Base-by-base conservation (phyloP, 2,888 invertebrate genomes). In the Ichneumon xanthorius region DNA sequence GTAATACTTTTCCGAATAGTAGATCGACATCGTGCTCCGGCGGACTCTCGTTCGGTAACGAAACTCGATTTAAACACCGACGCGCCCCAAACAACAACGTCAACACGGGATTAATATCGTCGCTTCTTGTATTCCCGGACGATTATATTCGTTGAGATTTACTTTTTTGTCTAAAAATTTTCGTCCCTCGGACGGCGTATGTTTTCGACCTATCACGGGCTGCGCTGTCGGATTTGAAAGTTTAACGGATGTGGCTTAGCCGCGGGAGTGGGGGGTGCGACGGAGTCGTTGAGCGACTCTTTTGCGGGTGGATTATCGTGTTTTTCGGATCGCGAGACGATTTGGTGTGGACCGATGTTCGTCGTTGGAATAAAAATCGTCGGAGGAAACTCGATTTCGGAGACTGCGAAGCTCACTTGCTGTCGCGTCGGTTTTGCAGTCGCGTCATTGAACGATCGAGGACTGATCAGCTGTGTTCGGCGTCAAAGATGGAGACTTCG, bases 1-100 rank as follows among this genome's bases (percentile, higher is more conserved):
- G 91, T 96, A 97, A 94, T 99, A 99, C 95, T 98, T 99, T 88
- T 97, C 97, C 0, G 98, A 99, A 94, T 99, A 99, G 93, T 97
- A 98, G 91, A 99, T 98, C 88, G 96, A 94, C 96, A 96, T 96
- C 48, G 63, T 79, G 77, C 53, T 93, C 92, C 80, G 88, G 90
- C 58, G 92, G 45, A 71, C 71, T 40, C 83, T 88, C 87, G 94
- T 94, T 70, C 3, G 14, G 91, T 92, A 55, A 93, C 91, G 19
- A 75, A 72, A 61, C 61, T 73, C 50, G 11, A 22, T 40, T 68
- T 1, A 4, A 48, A 16, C n/a, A 78, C 72, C 58, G 55, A 81
- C 19, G 63, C 76, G 63, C 67, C 61, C 53, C 61, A 58, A 55
- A 72, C 9, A 68, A 37, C 71, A 48, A 65, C 76, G 65, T 75